phyloP scores from a whole-genome alignment of 1,140 invertebrate genomes.

The Formica selysi region DNA sequence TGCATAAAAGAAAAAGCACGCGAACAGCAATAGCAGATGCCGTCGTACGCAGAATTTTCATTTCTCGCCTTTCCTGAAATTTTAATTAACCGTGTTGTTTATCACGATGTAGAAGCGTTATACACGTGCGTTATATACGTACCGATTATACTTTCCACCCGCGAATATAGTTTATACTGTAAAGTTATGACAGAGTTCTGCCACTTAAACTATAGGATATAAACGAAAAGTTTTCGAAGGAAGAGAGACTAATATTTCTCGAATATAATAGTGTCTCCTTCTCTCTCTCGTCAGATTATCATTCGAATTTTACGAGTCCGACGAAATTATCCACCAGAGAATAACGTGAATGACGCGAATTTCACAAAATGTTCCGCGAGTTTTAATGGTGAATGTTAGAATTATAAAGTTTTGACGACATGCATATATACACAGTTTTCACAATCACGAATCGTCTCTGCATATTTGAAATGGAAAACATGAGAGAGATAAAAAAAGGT shows the following conservation, averaged over 20 bases:
- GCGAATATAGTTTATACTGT: neutral
- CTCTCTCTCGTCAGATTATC: conserved; percentile 7
- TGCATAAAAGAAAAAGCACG: neutral
- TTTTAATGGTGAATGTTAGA: conserved; percentile 3
- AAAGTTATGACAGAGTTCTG: neutral
- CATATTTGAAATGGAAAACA: neutral
- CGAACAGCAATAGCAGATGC: too few species aligned
- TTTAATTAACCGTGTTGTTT: conserved; percentile 34
- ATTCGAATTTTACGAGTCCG: neutral
- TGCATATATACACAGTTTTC: neutral
- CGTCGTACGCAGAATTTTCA: neutral
- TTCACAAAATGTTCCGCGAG: neutral
- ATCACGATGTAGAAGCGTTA: neutral
- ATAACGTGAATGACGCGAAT: neutral
- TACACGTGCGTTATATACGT: neutral
- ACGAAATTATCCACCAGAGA: neutral
- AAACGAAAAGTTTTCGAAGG: neutral
- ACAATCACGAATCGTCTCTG: neutral
- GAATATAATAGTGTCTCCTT: neutral
- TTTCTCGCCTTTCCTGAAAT: conserved; percentile 10
- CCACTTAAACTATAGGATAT: neutral
- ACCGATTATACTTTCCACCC: neutral
- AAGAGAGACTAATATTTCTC: neutral
- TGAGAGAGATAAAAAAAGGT: neutral
- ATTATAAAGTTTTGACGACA: conserved; percentile 15